Evolutionary conservation across 2,797 vertebrate species (phyloP), one percentile per base, ranked within the genome.

Genomic region (Mus spretus): DNA sequence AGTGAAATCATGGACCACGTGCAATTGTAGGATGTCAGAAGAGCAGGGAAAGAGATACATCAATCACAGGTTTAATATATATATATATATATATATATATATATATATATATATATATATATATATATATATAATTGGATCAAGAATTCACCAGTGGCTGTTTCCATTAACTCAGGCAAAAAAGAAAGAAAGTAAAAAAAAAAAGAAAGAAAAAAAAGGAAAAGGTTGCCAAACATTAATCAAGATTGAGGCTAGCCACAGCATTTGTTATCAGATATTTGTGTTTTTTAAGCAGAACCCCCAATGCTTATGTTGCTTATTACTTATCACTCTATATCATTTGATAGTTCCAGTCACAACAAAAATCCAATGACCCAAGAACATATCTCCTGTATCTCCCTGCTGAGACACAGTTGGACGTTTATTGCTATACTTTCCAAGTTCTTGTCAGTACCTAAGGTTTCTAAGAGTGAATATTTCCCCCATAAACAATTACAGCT

Each of bases 381-480:
- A 37, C 11, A 44, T 11, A 72, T 47, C n/a, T n/a, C n/a, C 37
- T 44, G 0, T 4, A 44, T 67, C 26, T 87, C 59, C 70, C 57
- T 14, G 14, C 57, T 47, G 72, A 85, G 15, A 20, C 24, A 55
- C 44, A 70, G 59, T 22, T 74, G 55, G 26, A 4, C 40, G 40
- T 47, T 7, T 77, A 10, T 77, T 75, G 40, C n/a, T 70, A 9
- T 87, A 89, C 34, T 8, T 95, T 81, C 89, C 83, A 95, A 53
- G 40, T 57, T 91, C 74, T 92, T 93, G 4, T 65, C 53, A 89
- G 37, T 63, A 59, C 19, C 17, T 47, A 82, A 24, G 37, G 91
- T 90, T 94, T 81, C 81, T 26, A 55, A 74, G 75, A 94, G 63
- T 77, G 55, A 89, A 26, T 81, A 37, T 88, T 94, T 92, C n/a